Evolutionary conservation across 2,113 vertebrate genomes (phyloP), one percentile per base, ranked within the genome.

Genomic region (Tricholaema leucomelas): DNA sequence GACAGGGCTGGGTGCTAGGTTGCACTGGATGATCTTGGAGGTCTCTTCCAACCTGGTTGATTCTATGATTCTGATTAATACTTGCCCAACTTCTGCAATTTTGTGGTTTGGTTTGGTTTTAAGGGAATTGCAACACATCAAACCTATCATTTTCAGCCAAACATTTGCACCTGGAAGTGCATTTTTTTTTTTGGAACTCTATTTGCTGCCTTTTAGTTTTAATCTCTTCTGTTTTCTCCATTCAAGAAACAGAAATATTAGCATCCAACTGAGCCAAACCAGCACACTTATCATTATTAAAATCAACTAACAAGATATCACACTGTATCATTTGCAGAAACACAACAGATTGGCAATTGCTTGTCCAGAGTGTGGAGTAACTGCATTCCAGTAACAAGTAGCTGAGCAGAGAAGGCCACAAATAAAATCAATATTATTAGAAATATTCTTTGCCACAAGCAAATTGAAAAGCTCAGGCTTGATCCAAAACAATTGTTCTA

Each of bases 401-500:
- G 56, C 72, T 94, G 73, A 93, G 65, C 63, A 94, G 86, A 93
- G 85, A 44, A 92, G 36, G 87, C 87, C 90, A 87, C 81, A 90
- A 91, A 94, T 85, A 96, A 92, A 91, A 87, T 88, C 89, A 96
- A 80, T 93, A 87, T 94, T 94, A 91, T 95, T 88, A 82, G 77
- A 87, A 84, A 85, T 89, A 94, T 91, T 92, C 82, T 85, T 95
- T 94, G 46, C 92, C 89, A 71, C 79, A 69, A 96, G 67, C 64
- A 85, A 95, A 87, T 89, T 70, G 64, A 95, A 93, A 89, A 82
- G 48, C 81, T 77, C 15, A 0, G 7, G 86, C 88, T 85, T 85
- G 60, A 82, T 93, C 67, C 61, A 89, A 92, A 87, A 33, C 85
- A 93, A 91, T 95, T 93, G 92, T 89, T 93, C 94, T 91, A 82